Conservation (phyloP, 1,140 invertebrate genomes). For the Anthonomus grandis region DNA sequence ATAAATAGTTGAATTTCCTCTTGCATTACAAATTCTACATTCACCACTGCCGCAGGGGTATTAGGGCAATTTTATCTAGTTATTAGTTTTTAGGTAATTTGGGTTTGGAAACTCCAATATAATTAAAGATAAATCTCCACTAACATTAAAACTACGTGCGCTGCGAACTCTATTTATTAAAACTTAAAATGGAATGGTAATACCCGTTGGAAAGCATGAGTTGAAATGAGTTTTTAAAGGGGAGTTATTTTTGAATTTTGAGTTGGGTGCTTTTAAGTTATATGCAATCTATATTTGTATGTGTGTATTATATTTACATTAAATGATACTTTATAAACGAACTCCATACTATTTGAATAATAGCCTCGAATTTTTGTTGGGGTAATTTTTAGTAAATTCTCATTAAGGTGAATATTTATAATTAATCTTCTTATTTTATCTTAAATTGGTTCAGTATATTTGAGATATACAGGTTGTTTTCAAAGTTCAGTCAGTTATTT, state of each 20-base stretch:
- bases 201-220: conserved; percentile 3
- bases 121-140: conserved; percentile 28
- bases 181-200: conserved; percentile 19
- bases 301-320: no score
- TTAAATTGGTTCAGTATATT: no score
- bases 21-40: conserved; percentile 20
- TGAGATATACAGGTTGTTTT: no score
- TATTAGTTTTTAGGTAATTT: conserved; percentile 29
- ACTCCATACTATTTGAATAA: no score
- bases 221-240: not conserved
- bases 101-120: conserved; percentile 27
- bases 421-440: no score
- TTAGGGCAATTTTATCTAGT: conserved; percentile 28
- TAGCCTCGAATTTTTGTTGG: no score
- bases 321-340: no score
- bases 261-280: no score
- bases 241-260: not conserved
- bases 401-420: no score
- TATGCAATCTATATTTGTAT: no score
- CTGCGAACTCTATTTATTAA: conserved; percentile 20
- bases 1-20: conserved; percentile 28
- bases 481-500: no score
- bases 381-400: no score
- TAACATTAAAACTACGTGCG: conserved; percentile 19
- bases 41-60: conserved; percentile 16